Conservation (phyloP, 2,888 invertebrate genomes). For the Cheilosia impressa region DNA sequence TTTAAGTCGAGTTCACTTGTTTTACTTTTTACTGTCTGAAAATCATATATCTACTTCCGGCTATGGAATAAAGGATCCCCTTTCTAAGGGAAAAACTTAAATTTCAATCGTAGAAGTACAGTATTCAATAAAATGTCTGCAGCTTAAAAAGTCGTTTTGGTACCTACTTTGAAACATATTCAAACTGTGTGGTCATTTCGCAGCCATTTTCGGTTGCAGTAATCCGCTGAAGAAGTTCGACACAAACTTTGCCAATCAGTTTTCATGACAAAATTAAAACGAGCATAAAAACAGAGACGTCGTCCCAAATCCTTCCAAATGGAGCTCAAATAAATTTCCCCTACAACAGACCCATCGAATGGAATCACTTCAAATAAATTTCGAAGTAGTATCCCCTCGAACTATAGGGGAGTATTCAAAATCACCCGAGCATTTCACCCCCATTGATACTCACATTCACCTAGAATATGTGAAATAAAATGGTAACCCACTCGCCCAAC, state of each 20-base stretch:
- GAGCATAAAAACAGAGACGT: background rate
- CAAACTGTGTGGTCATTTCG: too few relatives aligned
- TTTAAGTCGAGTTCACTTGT: too few relatives aligned
- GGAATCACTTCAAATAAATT: conserved; percentile 27
- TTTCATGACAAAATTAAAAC: conserved; percentile 20
- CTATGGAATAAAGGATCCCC: too few relatives aligned
- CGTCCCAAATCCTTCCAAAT: conserved; percentile 23
- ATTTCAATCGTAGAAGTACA: too few relatives aligned
- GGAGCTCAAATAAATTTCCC: conserved; percentile 32
- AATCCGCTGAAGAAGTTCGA: conserved; percentile 26
- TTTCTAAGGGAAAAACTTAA: too few relatives aligned
- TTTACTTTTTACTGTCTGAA: too few relatives aligned
- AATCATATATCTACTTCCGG: too few relatives aligned
- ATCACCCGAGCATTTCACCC: background rate
- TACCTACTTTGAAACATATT: too few relatives aligned
- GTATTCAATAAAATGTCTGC: too few relatives aligned
- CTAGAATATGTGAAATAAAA: background rate
- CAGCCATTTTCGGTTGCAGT: too few relatives aligned
- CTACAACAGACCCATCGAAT: background rate
- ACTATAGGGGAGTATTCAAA: background rate
- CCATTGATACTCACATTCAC: conserved; percentile 6
- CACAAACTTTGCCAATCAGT: conserved; percentile 33
- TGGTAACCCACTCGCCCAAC: background rate
- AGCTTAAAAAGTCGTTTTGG: too few relatives aligned
- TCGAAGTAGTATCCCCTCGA: background rate